phyloP scores from a whole-genome alignment of 2,888 invertebrate species.

The Tinea pellionella region DNA sequence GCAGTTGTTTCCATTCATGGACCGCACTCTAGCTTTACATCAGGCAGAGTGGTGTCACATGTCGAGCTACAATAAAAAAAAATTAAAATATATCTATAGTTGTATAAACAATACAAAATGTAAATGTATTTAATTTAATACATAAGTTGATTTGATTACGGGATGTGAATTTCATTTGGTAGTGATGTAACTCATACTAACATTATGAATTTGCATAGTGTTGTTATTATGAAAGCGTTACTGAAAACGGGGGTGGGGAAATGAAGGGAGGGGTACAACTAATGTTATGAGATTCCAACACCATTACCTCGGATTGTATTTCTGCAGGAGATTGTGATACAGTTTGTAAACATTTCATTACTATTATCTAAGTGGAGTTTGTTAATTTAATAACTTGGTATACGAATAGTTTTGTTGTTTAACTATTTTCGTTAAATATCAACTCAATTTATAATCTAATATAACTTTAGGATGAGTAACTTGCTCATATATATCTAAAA shows the following conservation, averaged over 20 bases:
- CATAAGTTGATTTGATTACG: constrained; percentile 11
- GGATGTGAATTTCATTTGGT: constrained; percentile 14
- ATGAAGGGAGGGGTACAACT: background rate
- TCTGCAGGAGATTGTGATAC: constrained; percentile 1
- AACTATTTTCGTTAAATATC: too few species aligned
- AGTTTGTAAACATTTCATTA: constrained; percentile 2
- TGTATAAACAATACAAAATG: too few species aligned
- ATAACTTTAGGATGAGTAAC: too few species aligned
- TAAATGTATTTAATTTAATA: background rate
- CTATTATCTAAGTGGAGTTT: background rate
- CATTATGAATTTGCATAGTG: constrained; percentile 14
- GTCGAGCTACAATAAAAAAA: too few species aligned
- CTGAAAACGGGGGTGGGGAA: background rate
- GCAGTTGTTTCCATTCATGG: too few species aligned
- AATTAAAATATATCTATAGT: too few species aligned
- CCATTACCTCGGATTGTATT: background rate
- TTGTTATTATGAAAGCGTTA: background rate
- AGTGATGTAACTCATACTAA: constrained; percentile 12
- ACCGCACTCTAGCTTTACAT: too few species aligned
- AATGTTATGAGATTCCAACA: constrained; percentile 5
- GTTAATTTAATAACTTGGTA: background rate
- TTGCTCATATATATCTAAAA: too few species aligned
- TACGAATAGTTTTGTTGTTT: too few species aligned
- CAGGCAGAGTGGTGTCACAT: too few species aligned
- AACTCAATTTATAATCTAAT: too few species aligned